phyloP scores from a whole-genome alignment of 2,113 vertebrate species.

The Hydrochoerus hydrochaeris region DNA sequence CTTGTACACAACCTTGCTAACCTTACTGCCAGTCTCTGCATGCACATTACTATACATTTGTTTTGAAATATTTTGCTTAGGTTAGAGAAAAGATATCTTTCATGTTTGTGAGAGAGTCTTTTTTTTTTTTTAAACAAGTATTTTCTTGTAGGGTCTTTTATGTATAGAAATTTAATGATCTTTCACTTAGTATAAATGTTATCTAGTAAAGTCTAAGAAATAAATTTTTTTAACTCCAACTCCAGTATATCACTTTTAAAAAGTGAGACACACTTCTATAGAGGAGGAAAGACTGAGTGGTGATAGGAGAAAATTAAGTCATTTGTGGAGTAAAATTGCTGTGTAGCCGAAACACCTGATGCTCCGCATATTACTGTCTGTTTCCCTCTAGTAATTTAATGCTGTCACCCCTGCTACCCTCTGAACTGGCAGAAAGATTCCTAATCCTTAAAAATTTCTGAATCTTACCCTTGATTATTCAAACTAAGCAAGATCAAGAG shows the following conservation, averaged over 20 bases:
- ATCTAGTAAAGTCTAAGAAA: slow-evolving; percentile 40
- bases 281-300: neutral
- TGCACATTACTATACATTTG: neutral
- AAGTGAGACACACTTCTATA: neutral
- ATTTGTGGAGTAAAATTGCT: neutral
- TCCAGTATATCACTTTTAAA: slow-evolving; percentile 41
- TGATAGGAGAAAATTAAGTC: neutral
- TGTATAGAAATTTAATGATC: neutral
- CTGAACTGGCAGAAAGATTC: neutral
- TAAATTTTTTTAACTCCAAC: slow-evolving; percentile 55
- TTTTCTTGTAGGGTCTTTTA: slow-evolving; percentile 50
- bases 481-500: neutral
- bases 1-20: neutral
- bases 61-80: slow-evolving; percentile 43
- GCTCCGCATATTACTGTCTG: neutral
- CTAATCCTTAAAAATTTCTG: neutral
- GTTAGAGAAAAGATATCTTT: slow-evolving; percentile 5
- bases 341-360: neutral
- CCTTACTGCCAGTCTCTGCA: neutral
- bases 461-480: neutral
- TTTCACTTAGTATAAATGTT: slow-evolving; percentile 53
- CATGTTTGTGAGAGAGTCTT: slow-evolving; percentile 20
- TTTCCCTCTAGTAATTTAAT: neutral
- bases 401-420: neutral
- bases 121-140: neutral